phyloP scores from a whole-genome alignment of 2,797 vertebrate genomes.

The Erithacus rubecula region DNA sequence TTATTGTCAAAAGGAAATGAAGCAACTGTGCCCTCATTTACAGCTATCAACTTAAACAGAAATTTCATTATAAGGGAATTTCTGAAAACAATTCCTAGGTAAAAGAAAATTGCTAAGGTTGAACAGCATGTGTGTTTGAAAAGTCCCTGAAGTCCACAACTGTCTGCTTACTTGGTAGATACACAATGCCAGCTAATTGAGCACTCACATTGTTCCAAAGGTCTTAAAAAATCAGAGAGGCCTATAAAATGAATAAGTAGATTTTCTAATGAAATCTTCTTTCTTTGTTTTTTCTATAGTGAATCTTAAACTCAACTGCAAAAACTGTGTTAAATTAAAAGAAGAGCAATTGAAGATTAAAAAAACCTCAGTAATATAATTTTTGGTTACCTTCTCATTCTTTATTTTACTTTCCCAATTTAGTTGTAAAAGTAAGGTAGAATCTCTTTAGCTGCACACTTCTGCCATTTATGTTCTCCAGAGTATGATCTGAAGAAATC shows the following conservation, averaged over 20 bases:
- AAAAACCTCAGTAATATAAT: neutral
- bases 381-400: neutral
- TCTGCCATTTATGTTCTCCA: neutral
- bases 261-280: neutral
- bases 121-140: conserved; percentile 28
- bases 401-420: neutral
- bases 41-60: conserved; percentile 66
- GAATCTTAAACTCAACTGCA: neutral
- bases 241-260: neutral
- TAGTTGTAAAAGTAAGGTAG: neutral
- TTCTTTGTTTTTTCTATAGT: neutral
- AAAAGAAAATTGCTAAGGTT: conserved; percentile 62
- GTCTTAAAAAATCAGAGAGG: conserved; percentile 27
- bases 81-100: conserved; percentile 66
- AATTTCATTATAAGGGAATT: conserved; percentile 68
- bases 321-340: neutral
- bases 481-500: neutral
- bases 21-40: conserved; percentile 67
- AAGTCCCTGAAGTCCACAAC: conserved; percentile 51
- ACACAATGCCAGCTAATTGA: conserved; percentile 19
- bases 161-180: conserved; percentile 45
- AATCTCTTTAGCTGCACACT: neutral
- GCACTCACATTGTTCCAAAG: neutral
- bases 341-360: neutral
- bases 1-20: conserved; percentile 71